Base-by-base conservation (phyloP, 2,888 invertebrate species). In the Helleia helle region DNA sequence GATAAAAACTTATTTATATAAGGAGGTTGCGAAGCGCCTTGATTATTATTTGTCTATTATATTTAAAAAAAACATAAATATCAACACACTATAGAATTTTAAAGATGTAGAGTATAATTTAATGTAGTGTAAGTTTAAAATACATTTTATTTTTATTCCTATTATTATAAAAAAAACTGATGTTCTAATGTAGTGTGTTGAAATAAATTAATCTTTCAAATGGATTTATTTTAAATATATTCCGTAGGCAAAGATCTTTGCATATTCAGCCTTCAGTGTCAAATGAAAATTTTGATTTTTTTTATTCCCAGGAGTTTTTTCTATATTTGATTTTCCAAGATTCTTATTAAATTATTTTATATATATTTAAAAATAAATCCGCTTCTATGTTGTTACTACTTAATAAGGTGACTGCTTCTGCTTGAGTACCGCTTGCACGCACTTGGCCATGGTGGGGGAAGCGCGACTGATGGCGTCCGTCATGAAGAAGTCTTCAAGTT, bases 401-500 rank as follows among this genome's bases (percentile, higher is more conserved):
- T 70, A 83, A 52, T 81, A 81, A 0, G 65, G 69, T 18, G 80
- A 76, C 34, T 79, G 65, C 50, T 86, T 86, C 58, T 93, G 92
- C 70, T 95, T 95, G 53, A 90, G 85, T 2, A 92, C 95, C 8
- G 98, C 97, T 61, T 95, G 92, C 51, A 98, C 92, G 77, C 98
- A 99, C 77, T 97, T 97, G 37, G 99, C 97, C 99, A 99, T 99
- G 37, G 98, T 99, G 48, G 94, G 93, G 3, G 99, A 99, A 18
- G 99, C 96, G 65, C 99, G 89, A 51, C 96, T 96, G 62, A 99
- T 95, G 4, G 94, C 86, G 79, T 99, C 97, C 7, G 99, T 99
- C 97, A 99, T 98, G 70, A 90, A 94, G 75, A 90, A 95, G 63
- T 95, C 93, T 73, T 94, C 92, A 45, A 99, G 84, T 43, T 88